These are phyloP conservation scores for Poeciliopsis paucimaculata DNA, from an alignment of 2,797 vertebrate species.

Conservation along the genomic window DNA sequence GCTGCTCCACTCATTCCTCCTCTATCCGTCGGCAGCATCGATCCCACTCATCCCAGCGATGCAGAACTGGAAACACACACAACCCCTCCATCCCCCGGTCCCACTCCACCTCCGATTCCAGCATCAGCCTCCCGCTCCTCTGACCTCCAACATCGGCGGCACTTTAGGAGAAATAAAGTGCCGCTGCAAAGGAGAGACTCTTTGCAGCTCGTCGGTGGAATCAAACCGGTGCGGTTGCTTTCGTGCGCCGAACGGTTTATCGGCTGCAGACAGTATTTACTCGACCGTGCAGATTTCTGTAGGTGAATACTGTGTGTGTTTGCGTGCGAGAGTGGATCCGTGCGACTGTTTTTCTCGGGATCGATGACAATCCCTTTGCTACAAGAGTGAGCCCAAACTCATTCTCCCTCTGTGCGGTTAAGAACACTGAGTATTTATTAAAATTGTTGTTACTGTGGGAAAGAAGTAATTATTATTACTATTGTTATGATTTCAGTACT, in stretches of 20 bases:
- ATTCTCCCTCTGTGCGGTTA: slow-evolving; percentile 74
- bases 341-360: slow-evolving; percentile 51
- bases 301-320: slow-evolving; percentile 42
- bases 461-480: slow-evolving; percentile 56
- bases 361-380: slow-evolving; percentile 67
- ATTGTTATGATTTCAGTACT: slow-evolving; percentile 40
- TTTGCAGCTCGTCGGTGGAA: slow-evolving; percentile 32
- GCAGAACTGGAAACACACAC: slow-evolving; percentile 5
- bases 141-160: slow-evolving; percentile 42
- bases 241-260: slow-evolving; percentile 38
- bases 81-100: too few relatives aligned
- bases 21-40: slow-evolving; percentile 32
- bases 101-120: slow-evolving; percentile 31
- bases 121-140: slow-evolving; percentile 32
- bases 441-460: slow-evolving; percentile 81
- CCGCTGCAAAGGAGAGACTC: slow-evolving; percentile 50
- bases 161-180: slow-evolving; percentile 58
- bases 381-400: slow-evolving; percentile 68
- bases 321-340: slow-evolving; percentile 29
- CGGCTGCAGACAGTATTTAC: slow-evolving; percentile 65
- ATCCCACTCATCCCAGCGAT: slow-evolving; percentile 20
- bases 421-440: slow-evolving; percentile 86
- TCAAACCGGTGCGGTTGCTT: slow-evolving; percentile 53
- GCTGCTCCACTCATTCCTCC: slow-evolving; percentile 40
- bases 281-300: slow-evolving; percentile 68